These are phyloP conservation scores for Phaetusa simplex DNA, from an alignment of 2,113 vertebrate species.

Conservation along the genomic window DNA sequence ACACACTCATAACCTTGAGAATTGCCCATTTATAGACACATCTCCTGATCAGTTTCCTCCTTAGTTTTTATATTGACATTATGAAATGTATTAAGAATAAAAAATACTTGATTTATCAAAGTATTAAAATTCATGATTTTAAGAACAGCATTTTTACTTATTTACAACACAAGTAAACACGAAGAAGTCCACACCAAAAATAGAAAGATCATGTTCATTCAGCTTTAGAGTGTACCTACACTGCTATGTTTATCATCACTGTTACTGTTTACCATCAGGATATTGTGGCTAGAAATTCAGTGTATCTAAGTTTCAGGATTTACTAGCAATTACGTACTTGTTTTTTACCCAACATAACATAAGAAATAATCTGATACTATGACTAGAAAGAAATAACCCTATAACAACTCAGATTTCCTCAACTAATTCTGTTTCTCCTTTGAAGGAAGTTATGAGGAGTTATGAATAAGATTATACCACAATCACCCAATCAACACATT, in stretches of 20 bases:
- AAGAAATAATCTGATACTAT: not conserved
- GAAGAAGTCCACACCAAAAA: not conserved
- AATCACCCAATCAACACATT: not conserved
- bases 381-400: not conserved
- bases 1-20: not conserved
- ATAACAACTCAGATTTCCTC: not conserved
- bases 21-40: not conserved
- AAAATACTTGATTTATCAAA: not conserved
- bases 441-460: not conserved
- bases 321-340: not conserved
- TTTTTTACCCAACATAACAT: not conserved
- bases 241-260: not conserved
- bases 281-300: not conserved
- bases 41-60: not conserved
- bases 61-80: not conserved
- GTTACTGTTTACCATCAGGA: not conserved
- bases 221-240: not conserved
- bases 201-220: not conserved
- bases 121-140: not conserved
- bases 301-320: not conserved
- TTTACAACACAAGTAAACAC: not conserved
- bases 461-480: not conserved
- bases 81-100: not conserved
- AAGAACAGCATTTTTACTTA: not conserved
- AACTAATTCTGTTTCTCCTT: not conserved